phyloP scores from a whole-genome alignment of 2,113 vertebrate species.

The Leiothrix lutea region DNA sequence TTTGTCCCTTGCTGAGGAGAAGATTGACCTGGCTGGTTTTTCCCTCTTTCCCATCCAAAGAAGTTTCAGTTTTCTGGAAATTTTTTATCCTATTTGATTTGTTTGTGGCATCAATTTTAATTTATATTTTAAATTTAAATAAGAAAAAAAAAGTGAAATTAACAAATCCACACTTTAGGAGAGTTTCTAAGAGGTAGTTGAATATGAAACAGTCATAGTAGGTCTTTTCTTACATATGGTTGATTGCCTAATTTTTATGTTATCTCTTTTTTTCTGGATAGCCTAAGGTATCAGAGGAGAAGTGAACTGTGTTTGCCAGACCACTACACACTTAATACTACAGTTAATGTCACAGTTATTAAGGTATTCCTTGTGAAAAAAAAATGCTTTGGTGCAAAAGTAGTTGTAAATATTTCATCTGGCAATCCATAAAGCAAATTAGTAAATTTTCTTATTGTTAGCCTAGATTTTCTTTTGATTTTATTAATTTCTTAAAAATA shows the following conservation, averaged over 20 bases:
- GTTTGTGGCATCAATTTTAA: not conserved
- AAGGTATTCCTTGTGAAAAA: not conserved
- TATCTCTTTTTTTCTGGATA: not conserved
- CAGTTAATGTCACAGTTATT: not conserved
- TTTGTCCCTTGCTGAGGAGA: not conserved
- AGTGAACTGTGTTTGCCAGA: not conserved
- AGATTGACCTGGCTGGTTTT: not conserved
- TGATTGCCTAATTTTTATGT: not conserved
- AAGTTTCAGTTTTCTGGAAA: not conserved
- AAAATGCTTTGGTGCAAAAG: not conserved
- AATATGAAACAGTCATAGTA: not conserved
- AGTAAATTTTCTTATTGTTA: not conserved
- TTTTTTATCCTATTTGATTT: not conserved
- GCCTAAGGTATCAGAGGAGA: not conserved
- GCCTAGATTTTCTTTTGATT: not conserved
- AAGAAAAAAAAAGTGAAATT: not conserved
- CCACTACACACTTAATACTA: not conserved
- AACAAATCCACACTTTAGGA: not conserved
- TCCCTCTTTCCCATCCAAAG: not conserved
- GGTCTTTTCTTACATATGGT: not conserved
- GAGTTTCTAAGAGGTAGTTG: not conserved
- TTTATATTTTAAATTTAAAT: not conserved
- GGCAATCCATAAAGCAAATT: not conserved
- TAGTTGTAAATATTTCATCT: not conserved
- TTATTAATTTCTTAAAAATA: not conserved